Conservation (phyloP, 2,113 vertebrate genomes). For the Sphaerodactylus townsendi region DNA sequence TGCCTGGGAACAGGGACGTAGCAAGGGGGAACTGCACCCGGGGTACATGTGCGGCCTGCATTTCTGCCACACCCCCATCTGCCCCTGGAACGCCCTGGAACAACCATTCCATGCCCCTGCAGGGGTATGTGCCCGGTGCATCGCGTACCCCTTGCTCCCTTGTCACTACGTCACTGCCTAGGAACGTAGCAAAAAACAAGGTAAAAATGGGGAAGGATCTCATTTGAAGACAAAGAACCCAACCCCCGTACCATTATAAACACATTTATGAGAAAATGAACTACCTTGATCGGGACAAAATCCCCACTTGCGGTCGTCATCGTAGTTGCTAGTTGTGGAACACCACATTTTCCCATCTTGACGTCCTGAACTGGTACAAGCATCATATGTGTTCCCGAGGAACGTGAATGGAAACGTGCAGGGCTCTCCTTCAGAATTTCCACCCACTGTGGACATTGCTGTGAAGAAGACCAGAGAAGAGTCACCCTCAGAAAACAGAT, state of each 20-base stretch:
- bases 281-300: constrained; percentile 96
- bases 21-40: no score
- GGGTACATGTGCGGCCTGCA: no score
- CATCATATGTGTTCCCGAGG: constrained; percentile 85
- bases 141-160: no score
- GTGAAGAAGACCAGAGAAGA: neutral
- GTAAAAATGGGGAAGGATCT: neutral
- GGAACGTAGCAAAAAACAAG: neutral
- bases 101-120: no score
- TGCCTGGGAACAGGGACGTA: neutral
- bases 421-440: constrained; percentile 90
- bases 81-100: no score
- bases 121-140: no score
- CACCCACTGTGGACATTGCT: constrained; percentile 96
- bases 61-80: no score
- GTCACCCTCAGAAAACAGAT: neutral
- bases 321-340: constrained; percentile 83
- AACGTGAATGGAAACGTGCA: constrained; percentile 95
- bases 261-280: fast-evolving
- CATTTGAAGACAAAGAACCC: no score
- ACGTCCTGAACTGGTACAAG: constrained; percentile 90
- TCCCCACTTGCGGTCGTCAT: constrained; percentile 97
- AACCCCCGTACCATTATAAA: neutral
- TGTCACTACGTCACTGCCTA: no score
- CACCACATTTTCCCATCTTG: constrained; percentile 94